Evolutionary conservation across 2,113 vertebrate genomes (phyloP).

Genomic region (Dicaeum eximium): DNA sequence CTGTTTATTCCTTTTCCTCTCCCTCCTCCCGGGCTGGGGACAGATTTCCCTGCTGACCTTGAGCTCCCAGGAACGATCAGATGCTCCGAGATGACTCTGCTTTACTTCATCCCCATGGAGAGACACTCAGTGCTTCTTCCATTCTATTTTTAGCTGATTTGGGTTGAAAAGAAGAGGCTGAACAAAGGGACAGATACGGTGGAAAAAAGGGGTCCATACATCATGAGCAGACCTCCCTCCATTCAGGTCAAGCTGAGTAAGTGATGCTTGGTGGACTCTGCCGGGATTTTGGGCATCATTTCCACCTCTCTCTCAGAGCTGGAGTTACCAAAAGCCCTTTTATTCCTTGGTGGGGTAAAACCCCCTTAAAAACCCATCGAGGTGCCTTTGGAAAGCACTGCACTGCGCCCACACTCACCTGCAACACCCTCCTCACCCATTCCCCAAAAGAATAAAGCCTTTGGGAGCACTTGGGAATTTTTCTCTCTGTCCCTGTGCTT

Average conservation of each 20-base stretch:
- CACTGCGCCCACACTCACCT: not conserved
- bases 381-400: not conserved
- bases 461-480: not conserved
- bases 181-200: not conserved
- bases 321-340: not conserved
- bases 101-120: not conserved
- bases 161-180: conserved; percentile 20
- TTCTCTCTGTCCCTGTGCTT: not conserved
- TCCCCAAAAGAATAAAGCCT: not conserved
- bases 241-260: conserved; percentile 89
- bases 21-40: not conserved
- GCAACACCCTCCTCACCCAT: too few relatives aligned
- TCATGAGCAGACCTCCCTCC: conserved; percentile 83
- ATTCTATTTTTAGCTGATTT: not conserved
- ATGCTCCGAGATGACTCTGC: not conserved
- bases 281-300: fast-evolving
- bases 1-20: not conserved
- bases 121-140: not conserved
- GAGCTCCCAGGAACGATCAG: not conserved
- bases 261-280: conserved; percentile 9
- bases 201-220: conserved; percentile 89
- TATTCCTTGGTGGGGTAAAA: not conserved
- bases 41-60: not conserved
- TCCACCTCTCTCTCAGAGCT: not conserved
- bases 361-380: not conserved